phyloP scores from a whole-genome alignment of 2,113 vertebrate species.

The Cyphomyrus discorhynchus region DNA sequence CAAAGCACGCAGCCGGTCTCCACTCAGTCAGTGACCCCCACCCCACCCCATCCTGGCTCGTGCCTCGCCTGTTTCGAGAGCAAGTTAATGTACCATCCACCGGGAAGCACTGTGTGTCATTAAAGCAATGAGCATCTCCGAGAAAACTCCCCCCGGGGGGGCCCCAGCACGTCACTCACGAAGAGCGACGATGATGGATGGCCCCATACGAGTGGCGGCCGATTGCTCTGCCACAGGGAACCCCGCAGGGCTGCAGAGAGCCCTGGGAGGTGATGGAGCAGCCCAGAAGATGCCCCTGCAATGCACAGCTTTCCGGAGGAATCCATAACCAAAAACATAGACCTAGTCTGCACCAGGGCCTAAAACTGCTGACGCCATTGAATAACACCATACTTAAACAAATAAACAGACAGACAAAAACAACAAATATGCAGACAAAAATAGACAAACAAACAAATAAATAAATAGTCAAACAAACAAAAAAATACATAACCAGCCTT shows the following conservation, averaged over 20 bases:
- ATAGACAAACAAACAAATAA: no score
- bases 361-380: not conserved
- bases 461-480: no score
- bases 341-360: not conserved
- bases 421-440: no score
- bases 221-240: not conserved
- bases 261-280: not conserved
- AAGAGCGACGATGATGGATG: conserved; percentile 24
- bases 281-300: not conserved
- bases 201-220: not conserved
- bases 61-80: conserved; percentile 20
- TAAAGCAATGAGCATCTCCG: conserved; percentile 31
- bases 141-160: conserved; percentile 18
- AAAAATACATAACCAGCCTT: not conserved
- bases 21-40: not conserved
- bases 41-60: not conserved
- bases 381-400: not conserved
- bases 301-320: not conserved
- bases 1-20: not conserved
- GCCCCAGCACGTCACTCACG: not conserved
- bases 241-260: not conserved
- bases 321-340: not conserved
- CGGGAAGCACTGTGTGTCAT: conserved; percentile 37
- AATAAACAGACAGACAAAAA: no score
- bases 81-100: conserved; percentile 45